Evolutionary conservation across 2,113 vertebrate genomes (phyloP).

Genomic region (Macaca fascicularis): T2T-MFA8v1.1 NC_088385.1:58111001-58111500

Average conservation of each 20-base stretch:
- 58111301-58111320: neutral
- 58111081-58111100: neutral
- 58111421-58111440: neutral
- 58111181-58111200: neutral
- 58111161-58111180: neutral
- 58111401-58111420: neutral
- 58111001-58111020: neutral
- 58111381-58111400: neutral
- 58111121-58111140: neutral
- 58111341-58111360: neutral
- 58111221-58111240: neutral
- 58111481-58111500: too few species aligned
- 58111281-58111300: neutral
- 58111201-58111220: neutral
- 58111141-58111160: neutral
- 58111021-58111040: neutral
- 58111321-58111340: neutral
- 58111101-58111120: neutral
- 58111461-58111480: too few species aligned
- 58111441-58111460: too few species aligned
- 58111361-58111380: neutral
- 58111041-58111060: neutral
- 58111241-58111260: neutral
- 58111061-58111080: neutral
- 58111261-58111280: neutral